phyloP scores from a whole-genome alignment of 2,113 vertebrate genomes.

The Lophius piscatorius region DNA sequence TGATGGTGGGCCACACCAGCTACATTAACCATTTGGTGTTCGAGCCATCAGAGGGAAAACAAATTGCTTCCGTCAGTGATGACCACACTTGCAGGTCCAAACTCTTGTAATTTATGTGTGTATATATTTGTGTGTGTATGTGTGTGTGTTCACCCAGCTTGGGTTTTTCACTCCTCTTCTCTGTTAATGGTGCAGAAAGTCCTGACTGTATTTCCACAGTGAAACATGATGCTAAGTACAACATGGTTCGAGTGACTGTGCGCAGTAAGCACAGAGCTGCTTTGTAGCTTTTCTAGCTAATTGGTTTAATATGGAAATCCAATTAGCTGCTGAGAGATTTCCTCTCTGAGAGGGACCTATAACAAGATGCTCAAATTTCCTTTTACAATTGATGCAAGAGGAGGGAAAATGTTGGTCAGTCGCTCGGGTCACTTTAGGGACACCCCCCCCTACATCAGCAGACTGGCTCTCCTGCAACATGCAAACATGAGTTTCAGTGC shows the following conservation, averaged over 20 bases:
- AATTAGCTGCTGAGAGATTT: conserved; percentile 72
- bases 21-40: conserved; percentile 96
- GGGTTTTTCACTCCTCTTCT: conserved; percentile 79
- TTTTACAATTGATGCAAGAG: conserved; percentile 54
- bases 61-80: conserved; percentile 95
- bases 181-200: conserved; percentile 83
- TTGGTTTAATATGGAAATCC: conserved; percentile 83
- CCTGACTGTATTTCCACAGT: conserved; percentile 76
- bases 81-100: conserved; percentile 98
- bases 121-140: conserved; percentile 36
- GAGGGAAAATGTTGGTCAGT: conserved; percentile 57
- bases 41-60: conserved; percentile 90
- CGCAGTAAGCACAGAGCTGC: conserved; percentile 67
- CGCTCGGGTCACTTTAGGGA: conserved; percentile 55
- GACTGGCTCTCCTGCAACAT: conserved; percentile 10
- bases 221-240: conserved; percentile 80
- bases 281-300: conserved; percentile 76
- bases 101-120: conserved; percentile 43
- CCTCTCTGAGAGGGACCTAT: conserved; percentile 36
- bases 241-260: conserved; percentile 71
- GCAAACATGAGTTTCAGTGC: neutral
- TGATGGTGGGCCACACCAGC: conserved; percentile 90
- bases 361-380: conserved; percentile 60
- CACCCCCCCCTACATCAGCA: conserved; percentile 21
- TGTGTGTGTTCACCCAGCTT: conserved; percentile 44